Evolutionary conservation across 2,113 vertebrate genomes (phyloP), one percentile per base, ranked within the genome.

Genomic region (Alectura lathami): DNA sequence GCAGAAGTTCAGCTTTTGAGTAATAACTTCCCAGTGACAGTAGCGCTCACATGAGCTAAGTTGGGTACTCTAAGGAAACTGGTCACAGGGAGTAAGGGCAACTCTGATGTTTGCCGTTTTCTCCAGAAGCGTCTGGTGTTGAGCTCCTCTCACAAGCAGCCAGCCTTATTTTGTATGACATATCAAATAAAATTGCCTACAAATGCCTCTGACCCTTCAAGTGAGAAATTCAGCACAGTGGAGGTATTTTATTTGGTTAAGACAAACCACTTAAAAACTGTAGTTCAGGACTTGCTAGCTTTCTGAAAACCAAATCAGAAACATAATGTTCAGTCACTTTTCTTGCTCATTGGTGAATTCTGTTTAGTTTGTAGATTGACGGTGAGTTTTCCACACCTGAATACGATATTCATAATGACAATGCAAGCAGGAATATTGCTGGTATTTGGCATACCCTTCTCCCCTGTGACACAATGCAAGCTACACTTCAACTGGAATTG

Each of bases 11-110:
- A 74, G 11, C 7, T 60, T 34, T 51, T n/a, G 57, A 29, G 5
- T 17, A n/a, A 34, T 26, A 26, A 0, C 15, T 60, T 70, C 30
- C 30, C 77, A 34, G 23, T 32, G 8, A 43, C 2, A 11, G 22
- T 6, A n/a, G 8, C n/a, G 47, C 10, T 7, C 1, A 1, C 4
- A 27, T 6, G 22, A 29, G 7, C 21, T 66, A 26, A 79, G 4
- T 18, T 42, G 50, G 24, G 16, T 86, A 21, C 24, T 20, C 66
- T 45, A 32, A 36, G 18, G 7, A 47, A 34, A 43, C 8, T 42
- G n/a, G 9, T 6, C 27, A 15, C 17, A 7, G 40, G 15, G 7
- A 53, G 7, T 18, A 69, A 47, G 8, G 54, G 54, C n/a, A 54
- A 7, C 13, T 42, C 17, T 13, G 36, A 20, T 21, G 17, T 50